phyloP scores from a whole-genome alignment of 2,888 invertebrate genomes.

The Callyntrura guangdongensis region DNA sequence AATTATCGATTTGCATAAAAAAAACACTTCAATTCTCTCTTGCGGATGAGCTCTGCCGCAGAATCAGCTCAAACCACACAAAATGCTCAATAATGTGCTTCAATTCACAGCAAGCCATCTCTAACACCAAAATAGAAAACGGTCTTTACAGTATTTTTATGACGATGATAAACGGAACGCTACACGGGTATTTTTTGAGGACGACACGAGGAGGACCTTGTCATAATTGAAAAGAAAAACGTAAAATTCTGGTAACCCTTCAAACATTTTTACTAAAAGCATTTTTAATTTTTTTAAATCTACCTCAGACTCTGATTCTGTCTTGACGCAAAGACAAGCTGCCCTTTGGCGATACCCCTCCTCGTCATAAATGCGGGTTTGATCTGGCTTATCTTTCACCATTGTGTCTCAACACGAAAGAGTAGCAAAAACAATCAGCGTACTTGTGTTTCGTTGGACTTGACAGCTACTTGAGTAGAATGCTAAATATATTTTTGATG shows the following conservation, averaged over 20 bases:
- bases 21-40: background rate
- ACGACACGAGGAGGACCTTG: slow-evolving; percentile 89
- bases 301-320: slow-evolving; percentile 97
- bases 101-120: too few relatives aligned
- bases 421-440: background rate
- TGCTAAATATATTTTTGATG: slow-evolving; percentile 3
- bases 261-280: slow-evolving; percentile 24
- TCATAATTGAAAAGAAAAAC: slow-evolving; percentile 54
- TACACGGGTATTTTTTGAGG: slow-evolving; percentile 95
- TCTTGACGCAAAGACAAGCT: slow-evolving; percentile 97
- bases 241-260: slow-evolving; percentile 55
- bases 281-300: background rate
- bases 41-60: too few relatives aligned
- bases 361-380: slow-evolving; percentile 97
- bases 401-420: slow-evolving; percentile 85
- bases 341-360: slow-evolving; percentile 98
- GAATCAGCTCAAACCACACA: background rate
- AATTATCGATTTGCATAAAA: background rate
- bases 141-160: too few relatives aligned
- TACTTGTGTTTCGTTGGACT: background rate
- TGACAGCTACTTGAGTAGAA: background rate
- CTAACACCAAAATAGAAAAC: too few relatives aligned
- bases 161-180: too few relatives aligned
- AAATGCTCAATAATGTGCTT: too few relatives aligned
- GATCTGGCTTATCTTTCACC: slow-evolving; percentile 99